Conservation (phyloP, 2,797 vertebrate genomes). For the Microctenopoma lineatum region DNA sequence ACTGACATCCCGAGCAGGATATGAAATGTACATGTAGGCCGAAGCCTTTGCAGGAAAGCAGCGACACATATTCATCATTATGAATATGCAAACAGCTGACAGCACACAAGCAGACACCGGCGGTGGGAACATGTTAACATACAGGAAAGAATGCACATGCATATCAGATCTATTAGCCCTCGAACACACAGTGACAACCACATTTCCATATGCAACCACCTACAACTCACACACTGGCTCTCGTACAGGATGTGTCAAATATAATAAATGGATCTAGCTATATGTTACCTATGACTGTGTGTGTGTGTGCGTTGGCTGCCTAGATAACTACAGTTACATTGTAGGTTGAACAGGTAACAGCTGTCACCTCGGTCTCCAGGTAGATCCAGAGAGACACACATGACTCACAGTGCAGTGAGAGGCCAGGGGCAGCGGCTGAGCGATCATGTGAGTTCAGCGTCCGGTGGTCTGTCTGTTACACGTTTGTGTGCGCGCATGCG, state of each 20-base stretch:
- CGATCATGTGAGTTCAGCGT: slow-evolving; percentile 26
- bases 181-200: neutral
- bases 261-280: slow-evolving; percentile 46
- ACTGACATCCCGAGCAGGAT: slow-evolving; percentile 59
- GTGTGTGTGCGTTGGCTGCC: slow-evolving; percentile 3
- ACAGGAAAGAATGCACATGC: neutral
- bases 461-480: slow-evolving; percentile 5
- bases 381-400: slow-evolving; percentile 14
- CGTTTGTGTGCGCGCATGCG: slow-evolving; percentile 14
- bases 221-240: slow-evolving; percentile 11
- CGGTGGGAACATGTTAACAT: slow-evolving; percentile 26
- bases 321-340: slow-evolving; percentile 56
- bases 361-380: slow-evolving; percentile 50
- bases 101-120: neutral
- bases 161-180: slow-evolving; percentile 6
- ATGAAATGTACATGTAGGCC: slow-evolving; percentile 56
- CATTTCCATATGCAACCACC: slow-evolving; percentile 23
- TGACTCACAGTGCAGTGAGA: slow-evolving; percentile 4
- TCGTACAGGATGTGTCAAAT: slow-evolving; percentile 31
- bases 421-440: slow-evolving; percentile 5
- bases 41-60: slow-evolving; percentile 15
- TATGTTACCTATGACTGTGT: slow-evolving; percentile 22
- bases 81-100: slow-evolving; percentile 40
- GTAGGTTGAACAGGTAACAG: slow-evolving; percentile 45
- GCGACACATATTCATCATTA: slow-evolving; percentile 19